Conservation (phyloP, 2,797 vertebrate genomes). For the Cossypha dichroa region DNA sequence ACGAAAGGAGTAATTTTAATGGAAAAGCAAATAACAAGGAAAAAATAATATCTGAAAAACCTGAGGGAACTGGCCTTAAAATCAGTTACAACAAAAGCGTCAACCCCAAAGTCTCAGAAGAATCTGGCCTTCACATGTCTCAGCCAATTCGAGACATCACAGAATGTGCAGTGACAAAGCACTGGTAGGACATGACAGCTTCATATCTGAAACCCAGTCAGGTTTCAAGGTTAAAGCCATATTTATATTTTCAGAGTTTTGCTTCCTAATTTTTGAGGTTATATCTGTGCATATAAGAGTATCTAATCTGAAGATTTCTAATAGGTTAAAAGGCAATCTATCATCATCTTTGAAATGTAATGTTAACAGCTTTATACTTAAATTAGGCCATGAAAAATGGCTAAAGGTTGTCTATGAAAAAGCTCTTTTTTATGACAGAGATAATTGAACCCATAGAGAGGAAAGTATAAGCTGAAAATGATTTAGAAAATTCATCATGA, state of each 20-base stretch:
- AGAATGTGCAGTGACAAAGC: not conserved
- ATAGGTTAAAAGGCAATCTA: slow-evolving; percentile 69
- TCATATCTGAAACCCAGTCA: slow-evolving; percentile 40
- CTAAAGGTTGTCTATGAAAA: slow-evolving; percentile 68
- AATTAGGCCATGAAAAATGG: slow-evolving; percentile 74
- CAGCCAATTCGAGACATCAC: not conserved
- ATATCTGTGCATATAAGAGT: slow-evolving; percentile 69
- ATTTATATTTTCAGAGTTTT: slow-evolving; percentile 65
- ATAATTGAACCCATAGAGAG: slow-evolving; percentile 81
- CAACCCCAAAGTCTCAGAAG: not conserved
- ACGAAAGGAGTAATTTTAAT: not conserved
- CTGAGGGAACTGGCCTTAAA: not conserved
- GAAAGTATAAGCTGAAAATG: slow-evolving; percentile 75
- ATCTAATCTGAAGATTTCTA: slow-evolving; percentile 65
- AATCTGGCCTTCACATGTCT: not conserved
- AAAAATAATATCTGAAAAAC: not conserved
- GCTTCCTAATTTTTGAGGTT: slow-evolving; percentile 59
- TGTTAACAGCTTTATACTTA: slow-evolving; percentile 73
- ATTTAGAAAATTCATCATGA: slow-evolving; percentile 78
- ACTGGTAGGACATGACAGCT: not conserved
- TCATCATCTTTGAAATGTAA: slow-evolving; percentile 69
- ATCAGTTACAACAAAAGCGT: not conserved
- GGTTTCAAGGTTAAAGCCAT: slow-evolving; percentile 73
- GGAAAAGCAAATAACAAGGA: not conserved
- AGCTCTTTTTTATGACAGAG: slow-evolving; percentile 74